phyloP scores from a whole-genome alignment of 2,888 invertebrate genomes.

The Furcula furcula region DNA sequence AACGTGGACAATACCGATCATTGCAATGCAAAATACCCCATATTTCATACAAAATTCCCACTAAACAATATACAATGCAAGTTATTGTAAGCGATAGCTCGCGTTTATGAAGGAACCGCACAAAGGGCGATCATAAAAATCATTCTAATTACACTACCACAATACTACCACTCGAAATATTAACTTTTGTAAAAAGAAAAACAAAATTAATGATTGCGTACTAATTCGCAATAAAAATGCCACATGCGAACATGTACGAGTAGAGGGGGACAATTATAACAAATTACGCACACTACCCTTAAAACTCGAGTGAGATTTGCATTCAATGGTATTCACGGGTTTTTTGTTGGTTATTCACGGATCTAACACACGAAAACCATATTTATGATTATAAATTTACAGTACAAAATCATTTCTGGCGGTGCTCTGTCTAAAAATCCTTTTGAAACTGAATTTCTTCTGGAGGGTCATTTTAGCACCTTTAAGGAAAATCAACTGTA shows the following conservation, averaged over 20 bases:
- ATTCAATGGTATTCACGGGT: constrained; percentile 68
- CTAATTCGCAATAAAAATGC: constrained; percentile 82
- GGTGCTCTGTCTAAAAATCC: constrained; percentile 25
- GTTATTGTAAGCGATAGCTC: constrained; percentile 65
- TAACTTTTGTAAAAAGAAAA: constrained; percentile 74
- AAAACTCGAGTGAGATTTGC: constrained; percentile 80
- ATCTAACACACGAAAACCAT: constrained; percentile 25
- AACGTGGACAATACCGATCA: constrained; percentile 23
- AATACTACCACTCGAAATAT: constrained; percentile 65
- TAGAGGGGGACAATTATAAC: constrained; percentile 73
- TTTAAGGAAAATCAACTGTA: constrained; percentile 47
- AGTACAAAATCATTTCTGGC: constrained; percentile 17
- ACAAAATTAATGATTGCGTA: constrained; percentile 79
- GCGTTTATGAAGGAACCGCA: constrained; percentile 42
- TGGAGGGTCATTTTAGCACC: constrained; percentile 68
- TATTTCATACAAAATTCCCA: constrained; percentile 40
- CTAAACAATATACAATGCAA: constrained; percentile 47
- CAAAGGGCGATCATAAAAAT: constrained; percentile 55
- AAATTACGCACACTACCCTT: constrained; percentile 80
- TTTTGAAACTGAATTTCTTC: constrained; percentile 33
- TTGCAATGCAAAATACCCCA: constrained; percentile 27
- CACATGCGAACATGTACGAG: constrained; percentile 77
- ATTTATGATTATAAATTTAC: constrained; percentile 13
- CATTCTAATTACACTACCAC: constrained; percentile 57
- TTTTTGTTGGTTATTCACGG: constrained; percentile 58